A percentile compares a stretch with the other conserved stretches of the same genome.
Evolutionary conservation across 2,888 invertebrate genomes (phyloP).

Genomic region (Papilio elwesi): DNA sequence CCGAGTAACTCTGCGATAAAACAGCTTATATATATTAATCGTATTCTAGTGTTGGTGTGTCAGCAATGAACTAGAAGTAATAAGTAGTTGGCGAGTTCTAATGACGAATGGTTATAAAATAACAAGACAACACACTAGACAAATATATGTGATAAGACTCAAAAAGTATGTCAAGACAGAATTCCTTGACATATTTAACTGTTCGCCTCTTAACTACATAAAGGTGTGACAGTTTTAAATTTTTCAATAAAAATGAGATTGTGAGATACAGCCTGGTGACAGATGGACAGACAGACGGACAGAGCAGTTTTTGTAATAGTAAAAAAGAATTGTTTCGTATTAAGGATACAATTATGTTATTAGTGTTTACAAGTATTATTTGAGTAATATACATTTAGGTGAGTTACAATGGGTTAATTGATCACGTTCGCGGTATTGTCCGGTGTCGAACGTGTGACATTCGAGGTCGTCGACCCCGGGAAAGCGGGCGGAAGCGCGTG

Average conservation of each 20-base stretch:
- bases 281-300: no score
- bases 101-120: neutral
- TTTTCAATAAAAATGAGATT: neutral
- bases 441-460: slow-evolving; percentile 30
- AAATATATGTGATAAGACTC: neutral
- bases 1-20: no score
- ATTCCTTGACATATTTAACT: neutral
- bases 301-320: no score
- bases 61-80: no score
- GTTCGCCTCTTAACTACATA: neutral
- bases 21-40: no score
- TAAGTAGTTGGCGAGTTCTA: neutral
- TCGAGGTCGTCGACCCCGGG: slow-evolving; percentile 61
- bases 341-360: no score
- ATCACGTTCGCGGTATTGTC: slow-evolving; percentile 42
- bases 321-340: no score
- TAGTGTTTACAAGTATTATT: no score
- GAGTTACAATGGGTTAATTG: slow-evolving; percentile 19
- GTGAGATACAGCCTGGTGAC: no score
- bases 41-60: no score
- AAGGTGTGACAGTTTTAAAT: neutral
- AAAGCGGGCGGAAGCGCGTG: slow-evolving; percentile 69
- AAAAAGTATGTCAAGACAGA: neutral
- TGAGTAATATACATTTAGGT: neutral
- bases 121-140: neutral